These are phyloP conservation scores for Drosophila pectinifera DNA, from an alignment of 1,140 invertebrate species.

Conservation along the genomic window DNA sequence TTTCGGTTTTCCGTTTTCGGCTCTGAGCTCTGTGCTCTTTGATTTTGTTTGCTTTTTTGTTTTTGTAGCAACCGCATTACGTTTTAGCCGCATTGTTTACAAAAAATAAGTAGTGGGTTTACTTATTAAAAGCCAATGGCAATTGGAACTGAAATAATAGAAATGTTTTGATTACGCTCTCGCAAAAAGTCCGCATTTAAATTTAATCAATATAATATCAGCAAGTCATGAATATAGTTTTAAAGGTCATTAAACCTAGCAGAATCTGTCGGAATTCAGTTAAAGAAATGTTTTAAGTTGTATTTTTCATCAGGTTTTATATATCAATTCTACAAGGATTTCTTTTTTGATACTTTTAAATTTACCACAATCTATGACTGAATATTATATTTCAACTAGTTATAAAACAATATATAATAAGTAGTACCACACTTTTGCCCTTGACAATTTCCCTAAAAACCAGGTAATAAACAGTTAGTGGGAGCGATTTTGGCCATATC, in stretches of 20 bases:
- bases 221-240: conserved; percentile 1
- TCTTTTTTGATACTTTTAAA: not conserved
- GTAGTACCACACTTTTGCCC: too few relatives aligned
- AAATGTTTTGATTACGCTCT: not conserved
- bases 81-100: conserved; percentile 32
- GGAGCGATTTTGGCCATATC: conserved; percentile 55
- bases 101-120: conserved; percentile 6
- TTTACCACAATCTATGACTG: not conserved
- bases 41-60: conserved; percentile 38
- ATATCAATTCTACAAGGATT: not conserved
- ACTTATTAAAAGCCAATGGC: conserved; percentile 1
- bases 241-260: not conserved
- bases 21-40: conserved; percentile 65
- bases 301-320: not conserved
- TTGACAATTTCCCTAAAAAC: conserved; percentile 14
- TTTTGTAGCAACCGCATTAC: conserved; percentile 29
- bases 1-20: conserved; percentile 50
- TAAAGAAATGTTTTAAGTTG: not conserved
- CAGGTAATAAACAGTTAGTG: conserved; percentile 48
- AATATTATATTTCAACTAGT: too few relatives aligned
- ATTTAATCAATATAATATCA: not conserved
- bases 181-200: not conserved
- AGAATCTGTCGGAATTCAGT: not conserved
- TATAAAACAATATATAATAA: too few relatives aligned
- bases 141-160: not conserved